Evolutionary conservation across 2,797 vertebrate genomes (phyloP).

Genomic region (Rhynchonycteris naso): DNA sequence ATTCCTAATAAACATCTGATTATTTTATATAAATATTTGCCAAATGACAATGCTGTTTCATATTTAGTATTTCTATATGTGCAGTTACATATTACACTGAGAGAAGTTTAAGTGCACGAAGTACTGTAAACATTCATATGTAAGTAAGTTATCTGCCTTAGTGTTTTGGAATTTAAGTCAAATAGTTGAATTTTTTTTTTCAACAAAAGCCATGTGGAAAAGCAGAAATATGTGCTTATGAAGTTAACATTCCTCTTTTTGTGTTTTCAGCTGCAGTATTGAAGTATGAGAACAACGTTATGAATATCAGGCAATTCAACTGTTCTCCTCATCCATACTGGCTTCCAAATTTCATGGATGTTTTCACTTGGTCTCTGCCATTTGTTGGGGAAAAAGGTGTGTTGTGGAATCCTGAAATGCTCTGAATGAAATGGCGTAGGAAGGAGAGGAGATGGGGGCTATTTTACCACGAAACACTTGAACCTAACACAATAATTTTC

Average conservation of each 20-base stretch:
- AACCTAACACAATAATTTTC: not conserved
- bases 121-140: not conserved
- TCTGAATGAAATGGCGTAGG: not conserved
- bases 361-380: slow-evolving; percentile 98
- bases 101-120: not conserved
- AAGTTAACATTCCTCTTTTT: slow-evolving; percentile 16
- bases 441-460: not conserved
- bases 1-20: not conserved
- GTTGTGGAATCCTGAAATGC: not conserved
- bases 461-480: not conserved
- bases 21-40: slow-evolving; percentile 49
- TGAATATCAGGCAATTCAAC: slow-evolving; percentile 99
- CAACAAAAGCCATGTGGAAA: not conserved
- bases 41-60: not conserved
- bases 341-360: slow-evolving; percentile 99
- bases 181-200: not conserved
- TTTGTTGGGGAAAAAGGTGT: slow-evolving; percentile 98
- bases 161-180: not conserved
- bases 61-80: not conserved
- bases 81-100: not conserved
- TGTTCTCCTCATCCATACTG: slow-evolving; percentile 98
- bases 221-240: not conserved
- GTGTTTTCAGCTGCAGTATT: slow-evolving; percentile 93
- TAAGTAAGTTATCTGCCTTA: not conserved
- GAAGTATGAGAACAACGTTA: slow-evolving; percentile 99